Evolutionary conservation across 2,888 invertebrate species (phyloP).

Genomic region (Xestobium rufovillosum): DNA sequence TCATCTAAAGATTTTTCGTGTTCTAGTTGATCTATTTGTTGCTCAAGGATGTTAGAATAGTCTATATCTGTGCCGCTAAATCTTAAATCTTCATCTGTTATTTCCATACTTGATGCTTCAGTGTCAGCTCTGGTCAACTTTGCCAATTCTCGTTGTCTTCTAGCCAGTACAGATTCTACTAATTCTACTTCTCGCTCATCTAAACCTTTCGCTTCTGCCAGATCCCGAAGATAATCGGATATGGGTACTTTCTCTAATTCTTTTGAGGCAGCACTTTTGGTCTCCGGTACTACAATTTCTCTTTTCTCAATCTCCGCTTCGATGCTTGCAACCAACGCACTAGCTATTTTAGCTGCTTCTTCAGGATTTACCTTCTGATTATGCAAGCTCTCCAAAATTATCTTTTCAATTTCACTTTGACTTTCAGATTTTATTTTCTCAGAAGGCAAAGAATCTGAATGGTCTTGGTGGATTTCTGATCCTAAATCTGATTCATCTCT

Average conservation of each 20-base stretch:
- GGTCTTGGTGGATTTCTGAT: slow-evolving; percentile 40
- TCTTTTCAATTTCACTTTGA: slow-evolving; percentile 40
- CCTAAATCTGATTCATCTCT: slow-evolving; percentile 40
- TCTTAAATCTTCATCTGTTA: slow-evolving; percentile 59
- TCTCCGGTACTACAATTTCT: slow-evolving; percentile 20
- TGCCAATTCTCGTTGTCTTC: slow-evolving; percentile 42
- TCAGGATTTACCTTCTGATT: slow-evolving; percentile 43
- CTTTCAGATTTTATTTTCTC: slow-evolving; percentile 40
- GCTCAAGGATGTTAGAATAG: slow-evolving; percentile 46
- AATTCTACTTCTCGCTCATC: slow-evolving; percentile 45
- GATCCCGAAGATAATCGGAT: slow-evolving; percentile 41
- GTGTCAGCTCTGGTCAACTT: slow-evolving; percentile 44
- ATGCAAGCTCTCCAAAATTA: slow-evolving; percentile 40
- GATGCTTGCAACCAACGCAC: slow-evolving; percentile 47
- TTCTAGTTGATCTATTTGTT: slow-evolving; percentile 41
- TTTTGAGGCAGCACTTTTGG: slow-evolving; percentile 23
- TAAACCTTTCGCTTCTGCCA: slow-evolving; percentile 43
- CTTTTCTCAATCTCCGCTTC: slow-evolving; percentile 48
- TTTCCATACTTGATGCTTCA: slow-evolving; percentile 50
- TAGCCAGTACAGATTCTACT: slow-evolving; percentile 46
- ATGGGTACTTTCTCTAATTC: slow-evolving; percentile 36
- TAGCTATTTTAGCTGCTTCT: slow-evolving; percentile 47
- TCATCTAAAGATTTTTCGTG: slow-evolving; percentile 44
- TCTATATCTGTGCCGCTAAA: slow-evolving; percentile 63
- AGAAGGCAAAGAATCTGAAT: slow-evolving; percentile 37